A percentile compares a stretch with the other conserved stretches of the same genome.
Conservation (phyloP, 2,113 vertebrate genomes). For the Plestiodon gilberti region DNA sequence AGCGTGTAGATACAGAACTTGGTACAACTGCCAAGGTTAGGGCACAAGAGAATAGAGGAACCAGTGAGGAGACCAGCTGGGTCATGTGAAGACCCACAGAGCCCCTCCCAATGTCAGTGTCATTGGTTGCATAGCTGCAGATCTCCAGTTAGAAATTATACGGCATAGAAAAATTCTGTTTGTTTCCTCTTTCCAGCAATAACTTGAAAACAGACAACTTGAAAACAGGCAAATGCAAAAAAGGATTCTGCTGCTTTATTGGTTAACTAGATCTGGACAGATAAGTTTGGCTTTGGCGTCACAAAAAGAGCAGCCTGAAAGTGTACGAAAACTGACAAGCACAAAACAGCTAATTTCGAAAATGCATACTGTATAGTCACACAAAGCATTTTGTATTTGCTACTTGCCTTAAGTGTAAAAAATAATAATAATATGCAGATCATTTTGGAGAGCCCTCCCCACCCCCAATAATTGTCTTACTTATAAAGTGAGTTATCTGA, state of each 20-base stretch:
- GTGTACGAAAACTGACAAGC: neutral
- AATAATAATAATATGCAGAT: neutral
- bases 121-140: neutral
- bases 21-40: neutral
- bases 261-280: neutral
- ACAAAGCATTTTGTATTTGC: neutral
- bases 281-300: neutral
- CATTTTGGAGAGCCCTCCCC: too few species aligned
- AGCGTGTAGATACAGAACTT: neutral
- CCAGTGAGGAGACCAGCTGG: too few species aligned
- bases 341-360: neutral
- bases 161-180: neutral
- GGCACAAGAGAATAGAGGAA: neutral
- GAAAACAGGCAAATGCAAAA: neutral
- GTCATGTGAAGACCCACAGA: neutral
- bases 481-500: neutral
- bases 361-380: neutral
- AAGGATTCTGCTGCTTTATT: neutral
- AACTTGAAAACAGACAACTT: neutral
- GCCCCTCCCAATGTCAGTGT: neutral
- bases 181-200: neutral
- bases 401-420: neutral
- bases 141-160: neutral
- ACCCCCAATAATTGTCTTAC: neutral
- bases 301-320: neutral